A percentile compares a stretch with the other conserved stretches of the same genome.
Conservation (phyloP, 2,888 invertebrate species). For the Crocallis elinguaria region DNA sequence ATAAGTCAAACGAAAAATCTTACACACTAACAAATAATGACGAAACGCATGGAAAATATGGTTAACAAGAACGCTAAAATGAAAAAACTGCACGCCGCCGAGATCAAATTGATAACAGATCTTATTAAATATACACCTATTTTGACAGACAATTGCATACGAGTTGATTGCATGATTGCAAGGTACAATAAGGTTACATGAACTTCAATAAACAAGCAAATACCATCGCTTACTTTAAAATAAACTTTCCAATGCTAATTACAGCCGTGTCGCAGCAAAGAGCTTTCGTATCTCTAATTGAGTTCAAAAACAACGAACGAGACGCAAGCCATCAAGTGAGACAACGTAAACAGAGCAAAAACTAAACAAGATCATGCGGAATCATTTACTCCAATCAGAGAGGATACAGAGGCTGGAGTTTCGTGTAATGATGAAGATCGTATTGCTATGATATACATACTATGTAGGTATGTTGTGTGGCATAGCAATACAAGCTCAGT, state of each 20-base stretch:
- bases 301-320: slow-evolving; percentile 52
- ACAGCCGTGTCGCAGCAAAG: slow-evolving; percentile 26
- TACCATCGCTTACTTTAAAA: neutral
- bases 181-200: neutral
- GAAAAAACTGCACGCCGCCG: too few species aligned
- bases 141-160: too few species aligned
- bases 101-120: too few species aligned
- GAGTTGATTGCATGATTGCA: too few species aligned
- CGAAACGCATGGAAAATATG: too few species aligned
- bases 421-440: slow-evolving; percentile 16
- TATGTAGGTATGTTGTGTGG: too few species aligned
- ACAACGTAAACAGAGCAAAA: slow-evolving; percentile 75
- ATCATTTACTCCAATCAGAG: slow-evolving; percentile 79
- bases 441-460: neutral
- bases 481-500: too few species aligned
- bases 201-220: neutral
- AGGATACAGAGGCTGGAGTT: slow-evolving; percentile 45
- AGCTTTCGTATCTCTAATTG: slow-evolving; percentile 59
- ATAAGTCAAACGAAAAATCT: too few species aligned
- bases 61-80: too few species aligned
- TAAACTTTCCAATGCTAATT: slow-evolving; percentile 22
- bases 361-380: slow-evolving; percentile 77
- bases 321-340: slow-evolving; percentile 60
- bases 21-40: too few species aligned
- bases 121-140: too few species aligned